Percentiles rank a stretch among this genome's conserved stretches.
Conservation (phyloP, 2,888 invertebrate species). For the Phorcus lineatus region DNA sequence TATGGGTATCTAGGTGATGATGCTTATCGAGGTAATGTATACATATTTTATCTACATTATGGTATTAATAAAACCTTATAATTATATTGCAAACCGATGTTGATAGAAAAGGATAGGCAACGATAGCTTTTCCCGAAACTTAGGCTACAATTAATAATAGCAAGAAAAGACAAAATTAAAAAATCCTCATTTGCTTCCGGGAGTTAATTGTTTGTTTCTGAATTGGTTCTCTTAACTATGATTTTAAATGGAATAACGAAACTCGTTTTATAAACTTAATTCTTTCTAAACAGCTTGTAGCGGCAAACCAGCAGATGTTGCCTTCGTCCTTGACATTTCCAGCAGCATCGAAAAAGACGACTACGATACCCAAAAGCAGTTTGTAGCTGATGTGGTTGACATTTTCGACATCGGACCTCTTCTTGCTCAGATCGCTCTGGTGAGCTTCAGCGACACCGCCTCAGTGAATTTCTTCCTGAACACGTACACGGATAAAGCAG, state of each 20-base stretch:
- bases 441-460: constrained; percentile 51
- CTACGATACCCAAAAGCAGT: constrained; percentile 53
- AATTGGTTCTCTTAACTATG: no score
- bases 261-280: background rate
- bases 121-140: no score
- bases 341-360: constrained; percentile 54
- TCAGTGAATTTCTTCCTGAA: constrained; percentile 47
- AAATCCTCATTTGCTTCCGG: no score
- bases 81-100: no score
- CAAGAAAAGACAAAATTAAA: no score
- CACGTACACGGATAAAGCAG: constrained; percentile 32
- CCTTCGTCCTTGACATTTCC: constrained; percentile 53
- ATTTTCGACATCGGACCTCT: constrained; percentile 50
- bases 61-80: no score
- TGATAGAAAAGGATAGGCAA: no score
- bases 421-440: constrained; percentile 55
- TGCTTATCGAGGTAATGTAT: background rate
- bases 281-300: constrained; percentile 45
- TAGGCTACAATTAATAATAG: no score
- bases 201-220: no score
- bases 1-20: background rate
- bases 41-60: no score
- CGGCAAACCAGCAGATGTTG: constrained; percentile 52
- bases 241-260: no score
- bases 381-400: constrained; percentile 51